Conservation (phyloP, 1,140 invertebrate species). For the Arion vulgaris region DNA sequence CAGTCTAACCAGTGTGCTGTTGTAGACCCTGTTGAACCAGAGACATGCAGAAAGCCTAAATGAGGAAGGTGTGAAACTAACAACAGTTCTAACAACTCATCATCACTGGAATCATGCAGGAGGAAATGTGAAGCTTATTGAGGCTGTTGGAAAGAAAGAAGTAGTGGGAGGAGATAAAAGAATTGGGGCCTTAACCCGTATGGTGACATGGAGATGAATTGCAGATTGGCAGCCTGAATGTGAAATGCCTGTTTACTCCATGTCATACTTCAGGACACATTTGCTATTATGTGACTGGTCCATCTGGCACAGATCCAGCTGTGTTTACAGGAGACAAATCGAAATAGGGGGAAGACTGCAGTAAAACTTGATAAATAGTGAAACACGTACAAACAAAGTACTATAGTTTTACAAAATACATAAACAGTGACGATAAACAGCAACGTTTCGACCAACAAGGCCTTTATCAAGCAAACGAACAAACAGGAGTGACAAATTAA, state of each 20-base stretch:
- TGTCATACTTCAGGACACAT: constrained; percentile 97
- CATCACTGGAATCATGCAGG: constrained; percentile 99
- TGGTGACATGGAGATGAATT: constrained; percentile 63
- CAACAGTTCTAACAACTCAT: constrained; percentile 94
- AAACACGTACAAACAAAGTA: too few species aligned
- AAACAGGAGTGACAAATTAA: too few species aligned
- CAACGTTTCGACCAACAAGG: too few species aligned
- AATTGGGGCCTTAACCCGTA: constrained; percentile 82
- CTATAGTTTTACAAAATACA: too few species aligned
- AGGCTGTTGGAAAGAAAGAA: constrained; percentile 72
- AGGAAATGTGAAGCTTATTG: constrained; percentile 88
- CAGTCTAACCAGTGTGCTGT: constrained; percentile 86
- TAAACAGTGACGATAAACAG: too few species aligned
- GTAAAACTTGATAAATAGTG: not conserved
- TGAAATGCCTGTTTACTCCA: constrained; percentile 91
- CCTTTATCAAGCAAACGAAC: too few species aligned
- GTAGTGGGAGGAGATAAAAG: constrained; percentile 88
- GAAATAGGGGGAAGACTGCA: too few species aligned
- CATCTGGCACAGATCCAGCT: constrained; percentile 75
- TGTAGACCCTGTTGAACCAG: constrained; percentile 93
- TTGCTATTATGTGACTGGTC: constrained; percentile 75
- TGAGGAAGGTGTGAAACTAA: constrained; percentile 82
- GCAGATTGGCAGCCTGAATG: constrained; percentile 83
- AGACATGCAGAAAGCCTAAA: constrained; percentile 82
- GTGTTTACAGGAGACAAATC: constrained; percentile 93